Base-by-base conservation (phyloP, 1,140 invertebrate species). In the Drosophila miranda region DNA sequence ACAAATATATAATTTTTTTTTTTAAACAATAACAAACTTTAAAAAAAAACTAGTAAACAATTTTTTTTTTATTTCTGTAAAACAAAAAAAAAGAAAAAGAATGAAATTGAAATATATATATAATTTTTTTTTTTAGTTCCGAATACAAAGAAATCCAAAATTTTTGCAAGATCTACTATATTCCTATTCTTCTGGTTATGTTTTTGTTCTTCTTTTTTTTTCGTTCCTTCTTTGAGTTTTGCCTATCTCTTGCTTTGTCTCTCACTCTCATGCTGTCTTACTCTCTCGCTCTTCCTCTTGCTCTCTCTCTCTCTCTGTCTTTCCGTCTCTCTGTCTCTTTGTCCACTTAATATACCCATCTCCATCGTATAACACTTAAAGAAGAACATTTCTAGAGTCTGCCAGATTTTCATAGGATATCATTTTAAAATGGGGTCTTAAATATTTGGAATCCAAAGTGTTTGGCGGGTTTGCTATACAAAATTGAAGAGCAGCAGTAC, bases 91-190 rank as follows among this genome's bases (percentile, higher is more conserved):
- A 51, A 16, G 43, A 4, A 49, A 21, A 50, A 42, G 38, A 54
- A 68, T 64, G 50, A 81, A 64, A 71, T 46, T 80, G 21, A 72
- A 82, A 63, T 64, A 78, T 74, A 73, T 72, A 61, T 56, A 73
- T 73, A 61, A 42, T 8, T 61, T 59, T 68, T 55, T 55, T 73
- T 54, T 69, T 68, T 68, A 64, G 61, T 64, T 64, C 13, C 43
- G 45, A 55, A 67, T 48, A 55, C 64, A 55, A 68, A 43, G 51
- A 68, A 68, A 67, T 51, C 34, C 34, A 38, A 68, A 68, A 48
- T 48, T 68, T 68, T 56, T 68, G 64, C 64, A 68, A 68, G 63
- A 68, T 68, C 62, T 30, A 38, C 62, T 43, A 16, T 21, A 43
- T 59, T 43, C 42, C 58, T 75, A 34, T 55, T 38, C 46, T 51